These are phyloP conservation scores for Emydoidea blandingii DNA, from an alignment of 2,797 vertebrate genomes.

Conservation along the genomic window DNA sequence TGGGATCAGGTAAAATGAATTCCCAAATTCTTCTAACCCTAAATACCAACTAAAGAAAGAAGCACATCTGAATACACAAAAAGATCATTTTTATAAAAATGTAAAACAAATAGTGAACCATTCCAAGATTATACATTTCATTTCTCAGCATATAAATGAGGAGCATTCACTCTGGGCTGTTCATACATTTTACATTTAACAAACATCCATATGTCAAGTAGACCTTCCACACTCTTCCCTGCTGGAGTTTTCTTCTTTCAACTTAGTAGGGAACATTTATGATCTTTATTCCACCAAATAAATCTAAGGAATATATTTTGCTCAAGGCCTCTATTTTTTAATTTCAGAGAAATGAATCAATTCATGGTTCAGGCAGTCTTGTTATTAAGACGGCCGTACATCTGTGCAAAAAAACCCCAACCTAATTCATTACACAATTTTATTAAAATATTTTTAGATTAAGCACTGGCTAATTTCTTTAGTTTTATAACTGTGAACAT, in stretches of 20 bases:
- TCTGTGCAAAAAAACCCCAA: slow-evolving; percentile 66
- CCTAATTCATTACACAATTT: slow-evolving; percentile 43
- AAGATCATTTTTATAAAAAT: slow-evolving; percentile 57
- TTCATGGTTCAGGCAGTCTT: slow-evolving; percentile 51
- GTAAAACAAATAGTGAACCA: slow-evolving; percentile 57
- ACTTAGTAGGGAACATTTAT: slow-evolving; percentile 76
- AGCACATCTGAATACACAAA: slow-evolving; percentile 47
- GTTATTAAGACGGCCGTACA: slow-evolving; percentile 63
- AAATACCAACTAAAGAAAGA: background rate
- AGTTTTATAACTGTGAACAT: slow-evolving; percentile 28
- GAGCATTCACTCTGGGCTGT: slow-evolving; percentile 74
- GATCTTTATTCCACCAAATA: slow-evolving; percentile 73
- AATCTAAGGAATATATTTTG: slow-evolving; percentile 77
- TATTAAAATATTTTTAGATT: slow-evolving; percentile 60
- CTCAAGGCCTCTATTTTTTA: slow-evolving; percentile 70
- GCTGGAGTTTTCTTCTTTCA: slow-evolving; percentile 74
- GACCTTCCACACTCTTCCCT: slow-evolving; percentile 67
- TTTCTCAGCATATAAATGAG: slow-evolving; percentile 70
- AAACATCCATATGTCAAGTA: slow-evolving; percentile 79
- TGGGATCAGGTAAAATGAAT: slow-evolving; percentile 71
- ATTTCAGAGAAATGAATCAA: slow-evolving; percentile 77
- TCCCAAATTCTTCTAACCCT: background rate
- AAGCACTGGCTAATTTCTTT: slow-evolving; percentile 60
- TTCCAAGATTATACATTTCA: slow-evolving; percentile 70
- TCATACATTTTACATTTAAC: slow-evolving; percentile 76